Evolutionary conservation across 2,888 invertebrate genomes (phyloP), one percentile per base, ranked within the genome.

Genomic region (Plusia festucae): DNA sequence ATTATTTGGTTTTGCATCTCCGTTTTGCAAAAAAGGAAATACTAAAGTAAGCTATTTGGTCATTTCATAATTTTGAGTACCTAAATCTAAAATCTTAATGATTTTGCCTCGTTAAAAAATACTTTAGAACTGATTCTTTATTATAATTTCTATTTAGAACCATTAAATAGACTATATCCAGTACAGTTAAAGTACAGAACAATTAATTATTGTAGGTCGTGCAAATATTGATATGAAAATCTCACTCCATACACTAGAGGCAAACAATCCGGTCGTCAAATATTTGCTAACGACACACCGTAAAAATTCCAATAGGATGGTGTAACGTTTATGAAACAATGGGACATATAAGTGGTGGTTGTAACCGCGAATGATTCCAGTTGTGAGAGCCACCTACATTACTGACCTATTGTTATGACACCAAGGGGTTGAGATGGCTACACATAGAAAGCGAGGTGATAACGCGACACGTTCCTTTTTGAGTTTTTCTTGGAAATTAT

Each of bases 371-470:
- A 59, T 55, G 63, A 64, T 59, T 66, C 63, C 18, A 61, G 63
- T 27, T 7, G 52, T 22, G 51, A 54, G 55, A 59, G 44, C 30
- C 59, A 11, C 15, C 22, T 24, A 72, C 64, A 62, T 76, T 67
- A 72, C 74, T 61, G 59, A 59, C 59, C 64, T 56, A 70, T 61
- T 76, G 72, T 74, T 64, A 64, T 57, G 51, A 76, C 72, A 76
- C 53, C 22, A 46, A 8, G 22, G 30, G 32, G 22, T 53, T 22
- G n/a, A 11, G 54, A 16, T n/a, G 3, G 8, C 13, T 4, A 2
- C 30, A 49, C 30, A 71, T 13, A 34, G 13, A 0, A 11, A 56
- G 73, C 24, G 56, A 46, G 8, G 18, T 15, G 9, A 16, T 3
- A 7, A 15, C n/a, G n/a, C n/a, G n/a, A n/a, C n/a, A n/a, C n/a